Evolutionary conservation across 2,888 invertebrate species (phyloP).

Genomic region (Diplolepis rosae): DNA sequence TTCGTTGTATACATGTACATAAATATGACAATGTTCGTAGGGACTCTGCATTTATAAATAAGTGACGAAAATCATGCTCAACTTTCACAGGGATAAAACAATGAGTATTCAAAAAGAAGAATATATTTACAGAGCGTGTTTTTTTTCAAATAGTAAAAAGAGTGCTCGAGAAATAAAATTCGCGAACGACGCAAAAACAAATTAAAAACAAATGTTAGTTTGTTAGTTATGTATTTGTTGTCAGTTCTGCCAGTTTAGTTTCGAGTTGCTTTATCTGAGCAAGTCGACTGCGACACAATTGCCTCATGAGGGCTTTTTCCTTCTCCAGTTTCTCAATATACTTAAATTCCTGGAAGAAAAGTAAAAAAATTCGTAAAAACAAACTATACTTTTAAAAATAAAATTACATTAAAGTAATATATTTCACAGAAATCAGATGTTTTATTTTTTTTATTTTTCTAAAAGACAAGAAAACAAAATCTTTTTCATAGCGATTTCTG

Average conservation of each 20-base stretch:
- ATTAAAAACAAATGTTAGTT: neutral
- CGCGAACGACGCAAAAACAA: neutral
- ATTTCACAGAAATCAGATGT: neutral
- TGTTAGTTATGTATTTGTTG: neutral
- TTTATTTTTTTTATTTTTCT: neutral
- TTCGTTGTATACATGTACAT: neutral
- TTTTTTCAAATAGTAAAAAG: neutral
- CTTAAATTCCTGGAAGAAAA: constrained; percentile 74
- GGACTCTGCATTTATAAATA: neutral
- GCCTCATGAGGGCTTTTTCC: constrained; percentile 74
- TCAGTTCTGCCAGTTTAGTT: neutral
- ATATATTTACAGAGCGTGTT: neutral
- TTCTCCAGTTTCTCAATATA: constrained; percentile 76
- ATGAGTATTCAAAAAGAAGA: neutral
- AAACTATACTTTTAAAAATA: neutral
- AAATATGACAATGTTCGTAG: neutral
- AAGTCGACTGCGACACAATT: constrained; percentile 74
- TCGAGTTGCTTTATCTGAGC: constrained; percentile 18
- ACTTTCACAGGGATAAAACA: neutral
- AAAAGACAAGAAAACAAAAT: neutral
- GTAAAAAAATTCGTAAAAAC: neutral
- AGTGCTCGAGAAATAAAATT: neutral
- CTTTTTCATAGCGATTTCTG: neutral
- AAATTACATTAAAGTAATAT: neutral
- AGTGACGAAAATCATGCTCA: neutral